Evolutionary conservation across 2,113 vertebrate species (phyloP).

Genomic region (Paralichthys olivaceus): DNA sequence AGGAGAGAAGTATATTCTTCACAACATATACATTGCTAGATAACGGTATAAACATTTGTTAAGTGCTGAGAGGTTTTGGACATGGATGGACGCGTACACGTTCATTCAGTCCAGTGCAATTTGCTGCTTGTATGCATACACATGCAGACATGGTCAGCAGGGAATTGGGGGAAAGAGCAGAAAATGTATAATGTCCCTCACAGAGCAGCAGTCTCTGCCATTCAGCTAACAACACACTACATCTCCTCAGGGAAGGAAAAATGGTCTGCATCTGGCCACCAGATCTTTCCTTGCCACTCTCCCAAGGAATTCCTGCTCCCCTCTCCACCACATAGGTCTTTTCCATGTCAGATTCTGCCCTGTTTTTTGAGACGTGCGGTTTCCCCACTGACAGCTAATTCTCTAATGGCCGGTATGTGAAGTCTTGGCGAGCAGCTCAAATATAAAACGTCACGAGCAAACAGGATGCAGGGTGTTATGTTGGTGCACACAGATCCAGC

Average conservation of each 20-base stretch:
- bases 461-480: constrained; percentile 62
- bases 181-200: constrained; percentile 64
- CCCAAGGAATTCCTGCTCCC: constrained; percentile 73
- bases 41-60: background rate
- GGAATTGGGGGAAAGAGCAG: constrained; percentile 56
- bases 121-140: constrained; percentile 28
- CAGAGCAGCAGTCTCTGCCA: constrained; percentile 61
- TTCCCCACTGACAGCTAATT: constrained; percentile 67
- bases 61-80: constrained; percentile 20
- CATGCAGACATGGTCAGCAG: constrained; percentile 41
- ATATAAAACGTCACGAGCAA: constrained; percentile 65
- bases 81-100: constrained; percentile 1
- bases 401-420: constrained; percentile 72
- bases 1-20: background rate
- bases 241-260: constrained; percentile 72
- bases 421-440: constrained; percentile 50
- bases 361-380: constrained; percentile 57
- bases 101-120: constrained; percentile 6
- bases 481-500: constrained; percentile 19
- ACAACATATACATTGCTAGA: background rate
- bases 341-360: constrained; percentile 60
- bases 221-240: constrained; percentile 65
- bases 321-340: constrained; percentile 66
- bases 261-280: constrained; percentile 80
- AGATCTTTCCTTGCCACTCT: constrained; percentile 75